These are phyloP conservation scores for Onychorhynchus coronatus DNA, from an alignment of 2,113 vertebrate genomes.

Conservation along the genomic window DNA sequence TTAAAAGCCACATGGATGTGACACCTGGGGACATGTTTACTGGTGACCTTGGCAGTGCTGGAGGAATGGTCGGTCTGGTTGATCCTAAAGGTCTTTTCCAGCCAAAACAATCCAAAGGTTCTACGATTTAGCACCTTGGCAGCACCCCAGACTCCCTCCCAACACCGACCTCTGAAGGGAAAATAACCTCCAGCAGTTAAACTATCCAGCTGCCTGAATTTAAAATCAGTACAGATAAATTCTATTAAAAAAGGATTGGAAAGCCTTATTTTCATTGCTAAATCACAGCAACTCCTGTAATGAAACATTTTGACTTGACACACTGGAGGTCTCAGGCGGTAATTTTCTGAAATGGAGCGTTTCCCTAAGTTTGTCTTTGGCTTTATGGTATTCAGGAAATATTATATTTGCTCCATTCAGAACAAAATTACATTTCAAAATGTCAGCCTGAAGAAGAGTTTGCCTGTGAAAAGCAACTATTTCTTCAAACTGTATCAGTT, in stretches of 20 bases:
- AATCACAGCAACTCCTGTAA: neutral
- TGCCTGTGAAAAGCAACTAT: constrained; percentile 28
- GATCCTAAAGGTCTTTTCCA: neutral
- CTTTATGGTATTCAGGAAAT: neutral
- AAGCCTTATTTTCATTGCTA: neutral
- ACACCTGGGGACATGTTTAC: neutral
- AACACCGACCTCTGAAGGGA: neutral
- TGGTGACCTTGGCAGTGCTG: neutral
- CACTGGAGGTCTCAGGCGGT: neutral
- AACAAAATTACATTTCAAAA: constrained; percentile 43
- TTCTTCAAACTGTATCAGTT: neutral
- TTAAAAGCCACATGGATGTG: neutral
- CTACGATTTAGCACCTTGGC: neutral
- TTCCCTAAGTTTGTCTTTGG: constrained; percentile 30
- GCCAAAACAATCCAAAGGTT: neutral
- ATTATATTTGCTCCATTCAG: constrained; percentile 10
- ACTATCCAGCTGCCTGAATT: neutral
- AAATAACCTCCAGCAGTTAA: neutral
- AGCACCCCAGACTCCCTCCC: neutral
- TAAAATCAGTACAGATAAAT: neutral
- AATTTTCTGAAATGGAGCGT: neutral
- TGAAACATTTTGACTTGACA: neutral
- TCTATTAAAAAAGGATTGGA: neutral
- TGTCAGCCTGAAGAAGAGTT: constrained; percentile 47
- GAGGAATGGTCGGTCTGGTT: neutral